Percentiles rank a stretch among this genome's conserved stretches.
Conservation (phyloP, 64 coral and sea anemone species). For the Actinia tenebrosa region DNA sequence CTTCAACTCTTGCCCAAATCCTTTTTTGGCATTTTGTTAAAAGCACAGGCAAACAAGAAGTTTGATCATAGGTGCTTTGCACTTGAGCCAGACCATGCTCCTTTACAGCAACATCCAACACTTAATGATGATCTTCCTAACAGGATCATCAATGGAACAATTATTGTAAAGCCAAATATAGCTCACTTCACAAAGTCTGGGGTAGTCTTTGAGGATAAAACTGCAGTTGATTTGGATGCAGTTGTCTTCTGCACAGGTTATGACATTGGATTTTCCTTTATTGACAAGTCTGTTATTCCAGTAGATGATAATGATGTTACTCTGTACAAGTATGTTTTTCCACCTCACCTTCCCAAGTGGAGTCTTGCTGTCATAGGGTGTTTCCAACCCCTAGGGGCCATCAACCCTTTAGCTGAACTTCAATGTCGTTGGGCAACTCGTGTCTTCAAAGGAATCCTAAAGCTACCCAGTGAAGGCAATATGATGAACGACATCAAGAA, state of each 20-base stretch:
- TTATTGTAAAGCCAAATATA: slow-evolving; percentile 19
- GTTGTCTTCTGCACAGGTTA: slow-evolving; percentile 94
- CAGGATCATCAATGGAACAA: slow-evolving; percentile 53
- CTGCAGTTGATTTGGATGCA: slow-evolving; percentile 63
- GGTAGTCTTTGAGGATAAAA: slow-evolving; percentile 19
- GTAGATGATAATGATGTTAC: slow-evolving; percentile 59
- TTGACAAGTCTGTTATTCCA: slow-evolving; percentile 64
- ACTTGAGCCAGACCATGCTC: slow-evolving; percentile 46
- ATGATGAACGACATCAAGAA: slow-evolving; percentile 74
- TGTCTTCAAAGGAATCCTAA: slow-evolving; percentile 54
- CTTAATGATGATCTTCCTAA: slow-evolving; percentile 79
- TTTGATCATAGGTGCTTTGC: slow-evolving; percentile 61
- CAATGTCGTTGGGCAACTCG: slow-evolving; percentile 70
- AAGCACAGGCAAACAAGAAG: slow-evolving; percentile 24
- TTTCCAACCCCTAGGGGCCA: slow-evolving; percentile 72
- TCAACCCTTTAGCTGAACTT: slow-evolving; percentile 73
- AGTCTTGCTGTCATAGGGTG: slow-evolving; percentile 86
- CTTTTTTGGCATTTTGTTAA: neutral
- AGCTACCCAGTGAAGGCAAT: slow-evolving; percentile 35
- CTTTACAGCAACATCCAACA: slow-evolving; percentile 63
- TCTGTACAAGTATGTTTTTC: slow-evolving; percentile 96
- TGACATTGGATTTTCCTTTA: slow-evolving; percentile 59
- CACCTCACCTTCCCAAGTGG: slow-evolving; percentile 56
- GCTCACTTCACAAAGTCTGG: too few relatives aligned
- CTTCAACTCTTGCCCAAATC: neutral